Conservation (phyloP, 2,113 vertebrate species). For the Gymnarchus niloticus region DNA sequence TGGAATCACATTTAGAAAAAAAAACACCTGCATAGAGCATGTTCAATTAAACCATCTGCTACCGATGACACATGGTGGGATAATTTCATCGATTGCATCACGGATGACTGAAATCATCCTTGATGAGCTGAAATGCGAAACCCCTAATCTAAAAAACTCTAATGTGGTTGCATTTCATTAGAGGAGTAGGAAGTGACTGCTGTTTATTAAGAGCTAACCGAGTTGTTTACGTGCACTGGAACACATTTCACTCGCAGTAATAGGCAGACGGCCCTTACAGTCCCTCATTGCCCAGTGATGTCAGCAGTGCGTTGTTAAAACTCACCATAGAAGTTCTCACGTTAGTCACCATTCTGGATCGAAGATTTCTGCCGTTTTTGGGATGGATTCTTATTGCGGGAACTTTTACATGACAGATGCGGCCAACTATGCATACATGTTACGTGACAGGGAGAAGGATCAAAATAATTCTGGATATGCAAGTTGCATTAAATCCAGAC, state of each 20-base stretch:
- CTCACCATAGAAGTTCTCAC: neutral
- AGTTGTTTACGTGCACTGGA: neutral
- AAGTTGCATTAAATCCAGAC: neutral
- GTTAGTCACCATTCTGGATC: neutral
- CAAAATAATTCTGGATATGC: neutral
- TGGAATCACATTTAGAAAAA: neutral
- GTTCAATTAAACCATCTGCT: neutral
- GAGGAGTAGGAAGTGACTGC: neutral
- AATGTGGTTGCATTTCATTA: neutral
- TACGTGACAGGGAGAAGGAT: neutral
- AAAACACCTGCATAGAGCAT: neutral
- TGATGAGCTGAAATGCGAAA: neutral
- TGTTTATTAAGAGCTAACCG: neutral
- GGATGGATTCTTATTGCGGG: neutral
- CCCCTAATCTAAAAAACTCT: neutral
- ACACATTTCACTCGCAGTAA: neutral
- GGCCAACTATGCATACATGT: too few species aligned
- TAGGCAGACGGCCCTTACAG: neutral
- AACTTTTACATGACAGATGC: neutral
- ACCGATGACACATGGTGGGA: neutral
- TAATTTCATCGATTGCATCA: neutral
- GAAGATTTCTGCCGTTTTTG: constrained; percentile 6
- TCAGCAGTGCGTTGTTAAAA: neutral
- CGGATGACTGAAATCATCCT: neutral
- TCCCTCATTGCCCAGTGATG: neutral